Percentiles rank a stretch among this genome's conserved stretches.
Evolutionary conservation across 2,113 vertebrate species (phyloP).

Genomic region (Acanthochromis polyacanthus): DNA sequence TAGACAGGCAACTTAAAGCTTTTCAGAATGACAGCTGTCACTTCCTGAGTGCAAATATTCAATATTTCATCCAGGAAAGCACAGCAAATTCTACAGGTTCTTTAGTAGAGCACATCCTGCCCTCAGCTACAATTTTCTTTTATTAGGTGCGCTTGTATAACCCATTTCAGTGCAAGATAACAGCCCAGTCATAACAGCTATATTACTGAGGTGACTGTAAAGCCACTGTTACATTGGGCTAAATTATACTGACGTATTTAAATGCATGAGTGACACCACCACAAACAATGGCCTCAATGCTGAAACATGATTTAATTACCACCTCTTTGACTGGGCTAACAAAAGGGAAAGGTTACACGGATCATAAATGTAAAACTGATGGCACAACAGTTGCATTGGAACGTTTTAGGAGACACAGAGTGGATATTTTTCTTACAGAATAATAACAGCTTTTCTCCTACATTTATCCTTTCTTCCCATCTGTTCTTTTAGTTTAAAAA

Average conservation of each 20-base stretch:
- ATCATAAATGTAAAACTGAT: neutral
- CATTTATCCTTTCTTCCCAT: neutral
- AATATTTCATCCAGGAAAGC: no score
- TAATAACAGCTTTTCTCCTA: neutral
- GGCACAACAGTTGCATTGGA: neutral
- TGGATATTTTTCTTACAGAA: slow-evolving; percentile 1
- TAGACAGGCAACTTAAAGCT: no score
- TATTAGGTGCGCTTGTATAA: no score
- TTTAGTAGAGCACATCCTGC: no score
- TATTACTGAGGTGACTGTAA: no score
- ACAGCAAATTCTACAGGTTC: no score
- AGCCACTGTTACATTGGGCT: no score
- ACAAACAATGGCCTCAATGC: neutral
- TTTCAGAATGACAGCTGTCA: no score
- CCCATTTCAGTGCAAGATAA: no score
- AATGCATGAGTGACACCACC: neutral
- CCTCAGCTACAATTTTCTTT: no score
- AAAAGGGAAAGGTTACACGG: neutral
- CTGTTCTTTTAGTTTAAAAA: slow-evolving; percentile 9
- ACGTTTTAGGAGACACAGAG: neutral
- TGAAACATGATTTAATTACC: neutral
- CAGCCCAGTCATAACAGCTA: no score
- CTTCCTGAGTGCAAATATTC: no score
- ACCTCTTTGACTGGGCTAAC: neutral
- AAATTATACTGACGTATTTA: neutral